Conservation (phyloP, 2,113 vertebrate species). For the Columba janthina region DNA sequence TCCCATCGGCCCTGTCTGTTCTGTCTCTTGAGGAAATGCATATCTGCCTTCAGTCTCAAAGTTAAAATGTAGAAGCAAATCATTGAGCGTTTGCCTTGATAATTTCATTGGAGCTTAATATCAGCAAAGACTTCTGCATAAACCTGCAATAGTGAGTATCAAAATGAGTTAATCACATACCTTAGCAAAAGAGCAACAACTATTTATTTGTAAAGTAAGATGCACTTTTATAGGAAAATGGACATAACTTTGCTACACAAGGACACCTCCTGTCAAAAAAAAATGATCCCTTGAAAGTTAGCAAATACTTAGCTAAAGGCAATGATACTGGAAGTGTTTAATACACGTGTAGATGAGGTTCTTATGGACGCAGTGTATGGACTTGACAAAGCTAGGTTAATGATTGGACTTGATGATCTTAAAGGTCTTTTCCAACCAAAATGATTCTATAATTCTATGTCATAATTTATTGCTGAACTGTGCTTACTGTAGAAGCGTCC, state of each 20-base stretch:
- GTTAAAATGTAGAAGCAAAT: background rate
- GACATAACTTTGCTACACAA: background rate
- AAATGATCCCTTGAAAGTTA: background rate
- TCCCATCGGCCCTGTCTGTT: background rate
- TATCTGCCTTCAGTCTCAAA: background rate
- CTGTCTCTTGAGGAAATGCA: background rate
- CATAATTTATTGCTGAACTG: background rate
- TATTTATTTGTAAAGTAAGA: background rate
- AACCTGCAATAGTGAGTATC: background rate
- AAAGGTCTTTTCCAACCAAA: too few species aligned
- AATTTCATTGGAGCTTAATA: background rate
- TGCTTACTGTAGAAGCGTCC: background rate
- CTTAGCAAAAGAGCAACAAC: background rate
- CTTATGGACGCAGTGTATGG: too few species aligned
- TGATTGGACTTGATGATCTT: too few species aligned
- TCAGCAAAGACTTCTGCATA: background rate
- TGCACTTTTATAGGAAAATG: background rate
- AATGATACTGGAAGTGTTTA: background rate
- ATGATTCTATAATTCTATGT: too few species aligned
- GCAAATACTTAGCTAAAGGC: background rate
- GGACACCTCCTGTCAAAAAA: background rate
- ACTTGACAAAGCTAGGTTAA: too few species aligned
- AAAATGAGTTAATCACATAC: background rate
- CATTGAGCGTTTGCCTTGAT: too few species aligned
- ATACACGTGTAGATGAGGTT: too few species aligned